Base-by-base conservation (phyloP, 92 coral and sea anemone genomes). In the Phenganax subtilis region DNA sequence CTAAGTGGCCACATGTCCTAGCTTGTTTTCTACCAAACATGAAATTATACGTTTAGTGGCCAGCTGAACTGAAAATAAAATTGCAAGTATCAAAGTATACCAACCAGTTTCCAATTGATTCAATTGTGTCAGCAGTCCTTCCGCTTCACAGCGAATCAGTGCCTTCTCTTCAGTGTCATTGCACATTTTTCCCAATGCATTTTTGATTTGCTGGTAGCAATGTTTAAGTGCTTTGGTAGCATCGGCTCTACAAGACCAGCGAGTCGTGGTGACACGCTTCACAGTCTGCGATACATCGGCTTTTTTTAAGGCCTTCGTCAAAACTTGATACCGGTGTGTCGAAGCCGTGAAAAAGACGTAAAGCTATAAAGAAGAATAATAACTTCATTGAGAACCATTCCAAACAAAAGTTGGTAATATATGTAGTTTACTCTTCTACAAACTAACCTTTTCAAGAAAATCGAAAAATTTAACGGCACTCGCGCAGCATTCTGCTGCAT, bases 21-120 rank as follows among this genome's bases (percentile, higher is more conserved):
- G 25, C 25, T 56, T 56, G 60, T 56, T 56, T 56, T 56, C 60
- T 56, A 56, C 60, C 60, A 9, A 56, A 56, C 60, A 56, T 56
- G 25, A 20, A 20, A 20, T 20, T 20, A 20, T 20, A 20, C 25
- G 25, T 20, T 20, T 20, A 20, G 25, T 56, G 60, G 60, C 60
- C 60, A 56, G 60, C 60, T 56, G 60, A 56, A 56, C 60, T 56
- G 60, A 56, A 56, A 56, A 56, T 56, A 56, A 56, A 56, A 56
- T 56, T 8, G 60, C 60, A 56, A 20, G 25, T 20, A 20, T 20
- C 25, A 20, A 20, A 20, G 47, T 2, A 37, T 37, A 37, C 47
- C 47, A 1, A 37, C 47, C 47, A 1, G 47, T 37, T 5, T 37
- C 47, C 47, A 37, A 5, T 37, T 37, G 47, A 5, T 37, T 37